These are phyloP conservation scores for Sipha flava DNA, from an alignment of 1,140 invertebrate genomes.

Conservation along the genomic window DNA sequence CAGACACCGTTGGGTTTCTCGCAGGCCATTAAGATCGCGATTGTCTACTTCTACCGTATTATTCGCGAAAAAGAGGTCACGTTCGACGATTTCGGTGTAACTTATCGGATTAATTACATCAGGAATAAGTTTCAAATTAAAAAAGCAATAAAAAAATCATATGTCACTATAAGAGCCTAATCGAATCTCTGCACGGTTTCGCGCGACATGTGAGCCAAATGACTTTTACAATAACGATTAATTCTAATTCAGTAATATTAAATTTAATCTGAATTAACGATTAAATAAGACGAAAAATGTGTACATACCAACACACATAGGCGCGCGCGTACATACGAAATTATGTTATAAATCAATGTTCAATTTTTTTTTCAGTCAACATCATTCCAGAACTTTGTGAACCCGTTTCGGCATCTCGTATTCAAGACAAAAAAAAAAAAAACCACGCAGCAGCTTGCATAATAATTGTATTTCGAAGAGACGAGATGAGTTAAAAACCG, in stretches of 20 bases:
- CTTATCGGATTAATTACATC: not conserved
- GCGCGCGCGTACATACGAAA: not conserved
- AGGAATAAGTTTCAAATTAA: not conserved
- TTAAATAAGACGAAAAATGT: not conserved
- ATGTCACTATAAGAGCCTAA: not conserved
- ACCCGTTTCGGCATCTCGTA: slow-evolving; percentile 14
- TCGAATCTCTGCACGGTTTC: not conserved
- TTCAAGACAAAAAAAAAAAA: not conserved
- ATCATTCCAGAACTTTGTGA: slow-evolving; percentile 10
- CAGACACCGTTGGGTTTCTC: not conserved
- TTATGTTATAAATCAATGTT: slow-evolving; percentile 25
- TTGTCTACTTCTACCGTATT: not conserved
- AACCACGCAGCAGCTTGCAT: not conserved
- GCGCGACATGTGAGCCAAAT: not conserved
- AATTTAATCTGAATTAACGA: not conserved
- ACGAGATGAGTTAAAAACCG: slow-evolving; percentile 7
- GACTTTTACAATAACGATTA: not conserved
- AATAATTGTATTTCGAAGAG: not conserved
- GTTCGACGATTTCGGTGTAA: not conserved
- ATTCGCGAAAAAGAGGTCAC: not conserved
- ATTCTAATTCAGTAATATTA: not conserved
- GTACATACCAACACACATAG: not conserved
- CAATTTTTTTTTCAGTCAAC: not conserved
- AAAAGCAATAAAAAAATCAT: not conserved
- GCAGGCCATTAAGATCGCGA: not conserved